Base-by-base conservation (phyloP, 2,888 invertebrate species). In the Marronus borbonicus region DNA sequence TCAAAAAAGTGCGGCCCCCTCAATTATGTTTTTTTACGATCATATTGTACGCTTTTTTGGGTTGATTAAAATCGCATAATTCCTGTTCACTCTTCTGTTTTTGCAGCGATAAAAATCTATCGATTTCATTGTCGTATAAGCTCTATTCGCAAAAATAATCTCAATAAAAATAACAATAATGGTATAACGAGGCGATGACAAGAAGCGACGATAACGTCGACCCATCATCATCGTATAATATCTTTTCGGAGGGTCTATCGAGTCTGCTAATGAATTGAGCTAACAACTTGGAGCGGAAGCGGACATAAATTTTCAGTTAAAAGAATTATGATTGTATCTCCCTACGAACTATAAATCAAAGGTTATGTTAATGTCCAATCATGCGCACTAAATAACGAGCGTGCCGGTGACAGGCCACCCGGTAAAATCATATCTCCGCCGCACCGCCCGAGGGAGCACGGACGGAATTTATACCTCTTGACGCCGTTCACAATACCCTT, bases 281-380 rank as follows among this genome's bases (percentile, higher is more conserved):
- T 60, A 84, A 85, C 83, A 81, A 78, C 80, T 82, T 80, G 80
- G 78, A 62, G 55, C 39, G 20, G 65, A 81, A 82, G 81, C 77
- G 82, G 72, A 81, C 83, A 83, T 84, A 83, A 84, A 84, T 84
- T 81, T 77, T 65, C 70, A 76, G 70, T 79, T 72, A 82, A 81
- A 58, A 81, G 81, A 83, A 81, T 83, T 85, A 84, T 83, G 83
- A 85, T 83, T 85, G 83, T 83, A 82, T 83, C 83, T 81, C 82
- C 82, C 79, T 80, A 44, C 81, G 80, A 60, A 78, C 81, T 36
- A 85, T 85, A 85, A 84, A 85, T 85, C 84, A 84, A 77, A 80
- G 82, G 83, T 83, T 85, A 85, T 85, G 85, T 85, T 85, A 85
- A 85, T 85, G 83, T 82, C 82, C 83, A 81, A 85, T 84, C 84